Percentiles rank a stretch among this genome's conserved stretches.
phyloP scores from a whole-genome alignment of 1,140 invertebrate genomes.

The Acromyrmex heyeri region DNA sequence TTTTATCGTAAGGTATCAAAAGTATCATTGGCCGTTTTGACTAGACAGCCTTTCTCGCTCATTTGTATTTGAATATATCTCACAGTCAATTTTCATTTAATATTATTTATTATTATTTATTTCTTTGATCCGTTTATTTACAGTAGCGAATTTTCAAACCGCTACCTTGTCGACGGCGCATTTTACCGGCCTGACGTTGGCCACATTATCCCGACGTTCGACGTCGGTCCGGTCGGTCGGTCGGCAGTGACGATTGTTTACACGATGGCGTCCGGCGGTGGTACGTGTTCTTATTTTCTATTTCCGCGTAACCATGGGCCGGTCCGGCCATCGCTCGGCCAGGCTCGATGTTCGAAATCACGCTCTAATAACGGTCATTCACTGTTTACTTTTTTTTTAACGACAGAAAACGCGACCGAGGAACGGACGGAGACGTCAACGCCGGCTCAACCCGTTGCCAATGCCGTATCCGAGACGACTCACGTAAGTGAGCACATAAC shows the following conservation, averaged over 20 bases:
- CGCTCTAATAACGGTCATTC: background rate
- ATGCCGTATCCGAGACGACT: conserved; percentile 80
- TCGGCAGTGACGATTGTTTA: conserved; percentile 75
- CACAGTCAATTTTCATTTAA: too few species aligned
- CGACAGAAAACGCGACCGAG: conserved; percentile 73
- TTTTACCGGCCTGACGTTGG: conserved; percentile 13
- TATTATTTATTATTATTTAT: background rate
- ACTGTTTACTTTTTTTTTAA: conserved; percentile 31
- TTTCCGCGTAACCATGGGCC: conserved; percentile 58
- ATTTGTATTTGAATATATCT: too few species aligned
- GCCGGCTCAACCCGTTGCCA: conserved; percentile 74
- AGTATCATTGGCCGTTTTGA: too few species aligned
- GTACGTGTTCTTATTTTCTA: conserved; percentile 73
- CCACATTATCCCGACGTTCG: conserved; percentile 18
- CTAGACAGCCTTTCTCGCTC: too few species aligned
- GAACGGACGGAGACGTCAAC: conserved; percentile 74
- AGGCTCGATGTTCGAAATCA: background rate
- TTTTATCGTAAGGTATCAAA: too few species aligned
- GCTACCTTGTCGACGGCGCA: conserved; percentile 7
- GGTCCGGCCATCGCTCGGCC: conserved; percentile 13
- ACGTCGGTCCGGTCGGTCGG: conserved; percentile 36
- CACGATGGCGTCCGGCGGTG: conserved; percentile 79
- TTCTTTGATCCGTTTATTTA: background rate
- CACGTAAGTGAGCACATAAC: conserved; percentile 80
- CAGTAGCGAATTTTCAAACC: background rate